Conservation (phyloP, 2,113 vertebrate genomes). For the Mastomys natalensis region DNA sequence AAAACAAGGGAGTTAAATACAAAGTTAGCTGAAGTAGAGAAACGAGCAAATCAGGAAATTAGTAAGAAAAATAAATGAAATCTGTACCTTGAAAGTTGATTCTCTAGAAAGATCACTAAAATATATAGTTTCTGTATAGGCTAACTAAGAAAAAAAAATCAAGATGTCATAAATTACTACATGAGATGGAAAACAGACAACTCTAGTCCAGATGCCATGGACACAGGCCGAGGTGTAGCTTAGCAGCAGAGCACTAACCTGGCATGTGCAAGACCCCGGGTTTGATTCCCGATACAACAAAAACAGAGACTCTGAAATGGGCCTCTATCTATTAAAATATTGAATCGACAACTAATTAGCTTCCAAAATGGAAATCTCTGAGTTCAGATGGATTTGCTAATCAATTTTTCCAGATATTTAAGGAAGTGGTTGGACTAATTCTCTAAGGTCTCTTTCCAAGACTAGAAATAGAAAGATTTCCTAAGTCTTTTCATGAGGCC, state of each 20-base stretch:
- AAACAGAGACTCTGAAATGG: background rate
- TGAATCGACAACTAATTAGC: background rate
- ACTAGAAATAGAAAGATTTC: background rate
- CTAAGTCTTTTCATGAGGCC: background rate
- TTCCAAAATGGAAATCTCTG: background rate
- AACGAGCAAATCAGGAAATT: background rate
- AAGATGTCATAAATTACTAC: background rate
- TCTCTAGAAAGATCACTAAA: background rate
- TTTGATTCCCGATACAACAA: background rate
- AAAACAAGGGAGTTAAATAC: background rate
- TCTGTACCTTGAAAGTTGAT: background rate
- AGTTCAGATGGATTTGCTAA: background rate
- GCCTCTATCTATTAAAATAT: background rate
- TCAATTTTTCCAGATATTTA: background rate
- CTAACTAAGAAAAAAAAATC: background rate
- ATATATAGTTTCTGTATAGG: background rate
- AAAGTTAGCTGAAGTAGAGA: background rate
- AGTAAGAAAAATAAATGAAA: background rate
- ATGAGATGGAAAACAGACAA: background rate
- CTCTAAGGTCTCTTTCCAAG: background rate
- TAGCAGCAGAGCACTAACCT: background rate
- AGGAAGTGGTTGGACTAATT: background rate
- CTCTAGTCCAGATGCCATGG: background rate
- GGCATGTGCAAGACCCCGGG: background rate
- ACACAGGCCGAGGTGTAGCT: background rate